These are phyloP conservation scores for Heliocidaris erythrogramma DNA, from an alignment of 35 echinoderm and acorn worm genomes.

Conservation along the genomic window DNA sequence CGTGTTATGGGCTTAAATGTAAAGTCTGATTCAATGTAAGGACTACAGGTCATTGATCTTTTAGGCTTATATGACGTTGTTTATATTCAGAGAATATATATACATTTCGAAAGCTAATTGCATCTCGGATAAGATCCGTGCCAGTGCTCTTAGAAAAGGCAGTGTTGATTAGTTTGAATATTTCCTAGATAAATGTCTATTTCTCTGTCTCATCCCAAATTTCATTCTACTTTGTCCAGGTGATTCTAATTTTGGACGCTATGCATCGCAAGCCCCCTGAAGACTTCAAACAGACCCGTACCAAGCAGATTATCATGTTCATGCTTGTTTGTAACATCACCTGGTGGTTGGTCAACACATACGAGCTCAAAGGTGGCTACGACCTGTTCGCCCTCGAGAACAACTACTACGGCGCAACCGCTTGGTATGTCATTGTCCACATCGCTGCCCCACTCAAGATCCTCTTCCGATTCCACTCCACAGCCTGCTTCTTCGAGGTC, in stretches of 20 bases:
- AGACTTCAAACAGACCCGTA: conserved; percentile 84
- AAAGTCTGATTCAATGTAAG: too few species aligned
- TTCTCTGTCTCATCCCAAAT: too few species aligned
- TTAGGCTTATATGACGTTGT: too few species aligned
- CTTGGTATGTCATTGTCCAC: conserved; percentile 96
- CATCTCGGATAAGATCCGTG: too few species aligned
- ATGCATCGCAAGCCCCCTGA: conserved; percentile 88
- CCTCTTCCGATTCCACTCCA: conserved; percentile 95
- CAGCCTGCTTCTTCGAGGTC: conserved; percentile 93
- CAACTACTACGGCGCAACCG: conserved; percentile 83
- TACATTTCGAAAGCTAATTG: too few species aligned
- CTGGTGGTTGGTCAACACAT: conserved; percentile 90
- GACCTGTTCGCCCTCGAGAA: conserved; percentile 88
- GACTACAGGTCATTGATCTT: too few species aligned
- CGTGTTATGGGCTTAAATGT: too few species aligned
- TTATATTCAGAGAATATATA: too few species aligned
- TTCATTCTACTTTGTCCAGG: conserved; percentile 25
- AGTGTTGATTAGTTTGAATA: too few species aligned
- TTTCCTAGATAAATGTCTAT: too few species aligned
- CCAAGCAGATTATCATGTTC: conserved; percentile 96
- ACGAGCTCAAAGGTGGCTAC: conserved; percentile 96
- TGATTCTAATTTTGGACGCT: conserved; percentile 83
- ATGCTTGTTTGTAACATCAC: conserved; percentile 89
- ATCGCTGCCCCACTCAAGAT: conserved; percentile 89
- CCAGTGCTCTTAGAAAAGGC: too few species aligned